Evolutionary conservation across 1,140 invertebrate genomes (phyloP), one percentile per base, ranked within the genome.

Genomic region (Ostrea edulis): DNA sequence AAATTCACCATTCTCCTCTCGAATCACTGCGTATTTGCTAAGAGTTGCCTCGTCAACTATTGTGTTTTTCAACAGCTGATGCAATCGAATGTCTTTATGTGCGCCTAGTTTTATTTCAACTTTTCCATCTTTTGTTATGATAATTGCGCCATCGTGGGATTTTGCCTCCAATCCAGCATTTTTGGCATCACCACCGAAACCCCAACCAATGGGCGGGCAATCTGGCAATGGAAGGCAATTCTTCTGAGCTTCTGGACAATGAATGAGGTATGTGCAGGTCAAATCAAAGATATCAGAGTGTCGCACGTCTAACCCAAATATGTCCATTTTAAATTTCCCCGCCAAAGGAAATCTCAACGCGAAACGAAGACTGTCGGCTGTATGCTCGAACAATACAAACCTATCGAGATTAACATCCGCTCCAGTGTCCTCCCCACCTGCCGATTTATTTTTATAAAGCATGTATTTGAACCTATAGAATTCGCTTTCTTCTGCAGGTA

Each of bases 291-390:
- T 91, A 82, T 94, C 93, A 12, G 91, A 91, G 51, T 92, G 91
- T 11, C 86, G 86, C 5, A 91, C 85, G 88, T 94, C 94, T 71
- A 93, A 85, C 14, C 94, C 94, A 88, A 93, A 94, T 44, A 94
- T 90, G 86, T 94, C 93, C 91, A 94, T 90, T 82, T 94, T 94
- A 77, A 93, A 94, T 44, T 89, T 92, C 0, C 94, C 94, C 35
- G 68, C 90, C 11, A 93, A 81, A 0, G 94, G 94, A 90, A 94
- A 94, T 25, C 93, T 82, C 0, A 93, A 71, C 8, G 91, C 88
- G 89, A 94, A 93, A 22, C 91, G 88, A 11, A 94, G 68, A 8
- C 90, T 81, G 62, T 93, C 91, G 52, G 91, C 89, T 77, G 89
- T 90, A 25, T 93, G 92, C 89, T 94, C 92, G 89, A 93, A 93